Evolutionary conservation across 2,888 invertebrate species (phyloP), one percentile per base, ranked within the genome.

Genomic region (Himalopsyche anomala): DNA sequence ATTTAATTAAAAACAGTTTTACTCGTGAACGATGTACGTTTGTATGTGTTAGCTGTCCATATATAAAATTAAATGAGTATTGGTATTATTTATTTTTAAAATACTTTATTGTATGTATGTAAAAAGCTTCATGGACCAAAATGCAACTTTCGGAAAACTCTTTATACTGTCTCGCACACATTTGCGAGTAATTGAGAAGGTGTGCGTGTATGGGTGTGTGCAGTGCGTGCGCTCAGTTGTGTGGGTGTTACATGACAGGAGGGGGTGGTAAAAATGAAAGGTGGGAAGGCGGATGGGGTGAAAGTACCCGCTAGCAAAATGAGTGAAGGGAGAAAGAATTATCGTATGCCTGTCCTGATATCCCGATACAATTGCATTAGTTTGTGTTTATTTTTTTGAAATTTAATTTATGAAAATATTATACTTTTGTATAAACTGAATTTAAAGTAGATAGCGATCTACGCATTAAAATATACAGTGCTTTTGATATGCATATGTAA

Each of bases 291-390:
- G 74, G 56, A 40, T 19, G 74, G 83, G 74, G 28, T n/a, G 38
- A 74, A 74, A 54, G 15, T 38, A 19, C 15, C 54, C 84, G 54
- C 84, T 85, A 28, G 84, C 62, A 85, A 85, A 85, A 85, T 85
- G 56, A 84, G 84, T 62, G 81, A 81, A 84, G 84, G 84, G 81
- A 81, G 62, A 62, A 62, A 62, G 62, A 62, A 62, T 62, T 62
- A 62, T 62, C 62, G 28, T 28, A 19, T 19, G 62, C 62, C 62
- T 62, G 19, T 19, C 19, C 62, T 62, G 19, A 62, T 62, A 62
- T 62, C 62, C 19, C 19, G 62, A 62, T 62, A 62, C n/a, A 62
- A 19, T 62, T 62, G 62, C 62, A 62, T 19, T 19, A 28, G 11
- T 19, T 5, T 19, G n/a, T 19, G 62, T 62, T 62, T 62, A 62